These are phyloP conservation scores for Brachystomella parvula DNA, from an alignment of 1,140 invertebrate genomes.

Conservation along the genomic window DNA sequence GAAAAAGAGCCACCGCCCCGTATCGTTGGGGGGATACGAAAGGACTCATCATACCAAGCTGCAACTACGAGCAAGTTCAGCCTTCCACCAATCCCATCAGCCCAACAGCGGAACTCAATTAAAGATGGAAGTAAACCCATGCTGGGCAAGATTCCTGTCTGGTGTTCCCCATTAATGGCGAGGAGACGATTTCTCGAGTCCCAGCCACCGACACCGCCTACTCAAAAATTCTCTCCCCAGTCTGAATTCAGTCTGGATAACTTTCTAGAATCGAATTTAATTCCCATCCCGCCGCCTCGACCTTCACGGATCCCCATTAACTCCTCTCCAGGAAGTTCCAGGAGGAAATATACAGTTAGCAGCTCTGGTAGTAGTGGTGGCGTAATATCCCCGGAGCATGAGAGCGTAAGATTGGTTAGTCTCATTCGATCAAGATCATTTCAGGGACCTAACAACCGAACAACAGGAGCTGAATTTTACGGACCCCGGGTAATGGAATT, in stretches of 20 bases:
- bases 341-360: conserved; percentile 27
- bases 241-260: conserved; percentile 29
- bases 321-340: conserved; percentile 1
- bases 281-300: neutral
- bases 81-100: conserved; percentile 1
- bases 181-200: conserved; percentile 7
- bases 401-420: neutral
- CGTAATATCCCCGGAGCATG: conserved; percentile 11
- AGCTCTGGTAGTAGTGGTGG: no score
- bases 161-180: conserved; percentile 30
- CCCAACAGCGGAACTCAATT: neutral
- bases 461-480: neutral
- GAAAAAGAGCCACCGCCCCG: neutral
- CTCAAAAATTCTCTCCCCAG: neutral
- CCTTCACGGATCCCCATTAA: conserved; percentile 7
- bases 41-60: neutral
- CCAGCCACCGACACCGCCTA: neutral
- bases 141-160: conserved; percentile 30
- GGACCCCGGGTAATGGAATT: neutral
- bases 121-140: neutral
- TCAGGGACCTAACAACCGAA: neutral
- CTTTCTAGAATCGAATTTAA: conserved; percentile 23
- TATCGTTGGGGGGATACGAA: neutral
- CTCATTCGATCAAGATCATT: conserved; percentile 27
- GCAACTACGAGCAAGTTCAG: neutral